Percentiles rank a stretch among this genome's conserved stretches.
phyloP scores from a whole-genome alignment of 2,797 vertebrate genomes.

The Prionace glauca region DNA sequence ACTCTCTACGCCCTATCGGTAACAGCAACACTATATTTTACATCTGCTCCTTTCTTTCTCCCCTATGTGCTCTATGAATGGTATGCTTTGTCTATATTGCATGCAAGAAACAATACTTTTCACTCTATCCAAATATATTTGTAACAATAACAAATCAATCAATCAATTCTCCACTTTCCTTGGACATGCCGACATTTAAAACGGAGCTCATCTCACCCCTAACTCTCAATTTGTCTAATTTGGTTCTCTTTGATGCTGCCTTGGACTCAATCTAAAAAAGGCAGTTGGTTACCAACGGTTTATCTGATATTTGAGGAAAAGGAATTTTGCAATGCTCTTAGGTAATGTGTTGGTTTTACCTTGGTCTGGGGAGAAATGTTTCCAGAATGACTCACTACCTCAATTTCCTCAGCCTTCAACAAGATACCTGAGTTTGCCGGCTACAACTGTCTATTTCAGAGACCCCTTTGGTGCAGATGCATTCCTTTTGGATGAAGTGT shows the following conservation, averaged over 20 bases:
- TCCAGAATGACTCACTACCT: not conserved
- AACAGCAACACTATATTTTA: no score
- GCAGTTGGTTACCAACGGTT: not conserved
- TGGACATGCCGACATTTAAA: no score
- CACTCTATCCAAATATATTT: no score
- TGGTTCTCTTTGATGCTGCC: not conserved
- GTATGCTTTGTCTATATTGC: no score
- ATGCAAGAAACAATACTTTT: no score
- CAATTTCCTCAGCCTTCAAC: not conserved
- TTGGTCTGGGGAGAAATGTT: not conserved
- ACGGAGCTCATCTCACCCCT: no score
- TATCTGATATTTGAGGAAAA: not conserved
- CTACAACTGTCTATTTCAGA: not conserved
- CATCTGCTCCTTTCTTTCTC: no score
- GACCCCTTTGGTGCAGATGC: not conserved
- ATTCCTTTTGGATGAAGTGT: not conserved
- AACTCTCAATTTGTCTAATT: not conserved
- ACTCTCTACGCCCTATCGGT: no score
- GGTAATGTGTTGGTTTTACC: not conserved
- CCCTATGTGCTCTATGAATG: no score
- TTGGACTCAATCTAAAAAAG: no score
- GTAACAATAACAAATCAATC: no score
- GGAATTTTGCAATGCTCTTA: not conserved
- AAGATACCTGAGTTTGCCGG: not conserved
- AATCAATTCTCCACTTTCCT: no score